Base-by-base conservation (phyloP, 1,140 invertebrate species). In the Eriosoma lanigerum region DNA sequence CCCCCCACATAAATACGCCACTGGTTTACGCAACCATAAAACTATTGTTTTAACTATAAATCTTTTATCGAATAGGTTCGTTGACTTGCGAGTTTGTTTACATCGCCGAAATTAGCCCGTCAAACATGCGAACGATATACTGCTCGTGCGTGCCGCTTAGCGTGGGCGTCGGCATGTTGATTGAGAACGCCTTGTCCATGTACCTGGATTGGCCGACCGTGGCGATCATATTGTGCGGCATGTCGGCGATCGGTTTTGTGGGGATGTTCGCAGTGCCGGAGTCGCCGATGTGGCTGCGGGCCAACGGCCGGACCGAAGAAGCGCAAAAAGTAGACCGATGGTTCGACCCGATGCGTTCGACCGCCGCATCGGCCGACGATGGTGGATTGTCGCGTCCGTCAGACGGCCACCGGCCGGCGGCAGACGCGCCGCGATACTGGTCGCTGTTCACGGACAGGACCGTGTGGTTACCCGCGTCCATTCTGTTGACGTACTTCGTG, bases 201-300 rank as follows among this genome's bases (percentile, higher is more conserved):
- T 81, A 83, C 29, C 81, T 84, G 24, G 62, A 81, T 26, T 88
- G 84, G 88, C 82, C 85, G 26, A 83, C 73, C 13, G 75, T 82
- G 10, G 81, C 82, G 13, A 54, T 72, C 3, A 70, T 82, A 0
- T 83, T 83, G 72, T 81, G 75, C 1, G 81, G 26, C n/a, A 24
- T 76, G 6, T 82, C 82, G 17, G 50, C 52, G 0, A 24, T 81
- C 60, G 80, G 81, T 32, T 81, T 87, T 0, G 83, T 90, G 56
- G 82, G 88, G 21, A 88, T 91, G 87, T 85, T 90, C 82, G 87
- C 89, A 83, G 85, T 91, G 29, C 92, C 92, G 0, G 92, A 93
- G 85, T 91, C 91, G 54, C 92, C 92, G 0, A 82, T 88, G 0
- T 90, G 89, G 87, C 84, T 90, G 1, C 85, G 89, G 0, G 87